These are phyloP conservation scores for Mormyrops attenuatus DNA, from an alignment of 2,797 vertebrate species.

Conservation along the genomic window DNA sequence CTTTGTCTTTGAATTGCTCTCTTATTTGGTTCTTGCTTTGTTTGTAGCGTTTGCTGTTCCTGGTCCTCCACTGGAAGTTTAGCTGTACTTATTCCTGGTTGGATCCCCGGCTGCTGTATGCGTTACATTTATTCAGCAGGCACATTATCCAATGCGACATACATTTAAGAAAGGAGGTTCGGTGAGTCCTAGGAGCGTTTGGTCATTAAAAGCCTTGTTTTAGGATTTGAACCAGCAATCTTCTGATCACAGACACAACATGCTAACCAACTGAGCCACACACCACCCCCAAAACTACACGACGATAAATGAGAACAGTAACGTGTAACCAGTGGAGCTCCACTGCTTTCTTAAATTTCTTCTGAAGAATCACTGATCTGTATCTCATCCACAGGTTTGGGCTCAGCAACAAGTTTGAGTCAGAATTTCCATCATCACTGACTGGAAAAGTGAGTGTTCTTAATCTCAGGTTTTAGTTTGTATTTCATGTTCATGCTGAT, in stretches of 20 bases:
- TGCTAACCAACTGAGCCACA: background rate
- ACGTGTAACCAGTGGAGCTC: background rate
- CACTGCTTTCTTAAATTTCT: background rate
- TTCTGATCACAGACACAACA: background rate
- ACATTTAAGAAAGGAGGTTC: background rate
- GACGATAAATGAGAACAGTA: background rate
- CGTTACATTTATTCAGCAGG: background rate
- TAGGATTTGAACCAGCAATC: background rate
- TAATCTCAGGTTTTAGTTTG: background rate
- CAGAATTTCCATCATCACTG: conserved; percentile 94
- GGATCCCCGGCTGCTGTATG: background rate
- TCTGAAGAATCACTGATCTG: background rate
- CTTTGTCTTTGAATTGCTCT: background rate
- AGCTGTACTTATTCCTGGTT: background rate
- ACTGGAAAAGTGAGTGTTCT: conserved; percentile 86
- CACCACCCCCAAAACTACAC: background rate
- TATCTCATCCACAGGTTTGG: conserved; percentile 75
- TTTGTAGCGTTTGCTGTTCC: background rate
- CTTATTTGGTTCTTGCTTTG: background rate
- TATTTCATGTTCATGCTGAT: background rate
- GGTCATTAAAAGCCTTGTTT: background rate
- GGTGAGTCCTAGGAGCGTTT: background rate
- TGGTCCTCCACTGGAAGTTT: background rate
- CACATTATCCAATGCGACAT: background rate
- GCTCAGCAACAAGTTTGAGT: conserved; percentile 98